Evolutionary conservation across 1,140 invertebrate species (phyloP).

Genomic region (Oscheius sp.): DNA sequence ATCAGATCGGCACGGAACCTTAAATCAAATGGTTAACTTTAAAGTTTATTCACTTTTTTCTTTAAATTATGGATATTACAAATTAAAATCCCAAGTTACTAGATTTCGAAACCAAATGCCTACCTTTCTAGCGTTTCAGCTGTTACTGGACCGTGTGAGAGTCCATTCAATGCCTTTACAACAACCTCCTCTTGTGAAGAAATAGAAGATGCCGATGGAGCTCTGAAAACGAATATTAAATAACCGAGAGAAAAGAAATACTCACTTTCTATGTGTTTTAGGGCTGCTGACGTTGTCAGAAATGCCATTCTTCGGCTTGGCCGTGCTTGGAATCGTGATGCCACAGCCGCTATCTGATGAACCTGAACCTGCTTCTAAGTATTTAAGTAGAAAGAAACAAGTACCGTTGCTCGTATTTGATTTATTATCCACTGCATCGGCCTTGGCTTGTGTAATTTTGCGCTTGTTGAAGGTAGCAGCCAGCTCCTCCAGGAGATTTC

Average conservation of each 20-base stretch:
- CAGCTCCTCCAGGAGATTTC: background rate
- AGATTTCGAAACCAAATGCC: background rate
- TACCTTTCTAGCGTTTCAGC: background rate
- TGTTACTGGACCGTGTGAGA: background rate
- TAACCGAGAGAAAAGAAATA: background rate
- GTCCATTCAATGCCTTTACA: background rate
- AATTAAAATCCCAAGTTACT: too few species aligned
- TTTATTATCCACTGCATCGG: background rate
- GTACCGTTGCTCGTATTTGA: slow-evolving; percentile 12
- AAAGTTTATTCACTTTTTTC: too few species aligned
- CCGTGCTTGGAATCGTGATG: background rate
- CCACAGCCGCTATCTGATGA: slow-evolving; percentile 4
- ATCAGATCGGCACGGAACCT: slow-evolving; percentile 13
- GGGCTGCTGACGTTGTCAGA: background rate
- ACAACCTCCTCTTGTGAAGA: slow-evolving; percentile 4
- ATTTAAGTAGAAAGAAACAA: too few species aligned
- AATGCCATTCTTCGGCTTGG: background rate
- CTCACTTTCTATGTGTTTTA: slow-evolving; percentile 13
- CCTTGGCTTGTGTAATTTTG: slow-evolving; percentile 5
- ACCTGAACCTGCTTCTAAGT: background rate
- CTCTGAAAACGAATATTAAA: background rate
- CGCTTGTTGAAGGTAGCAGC: background rate
- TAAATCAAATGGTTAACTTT: background rate
- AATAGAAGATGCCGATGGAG: slow-evolving; percentile 10
- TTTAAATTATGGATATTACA: too few species aligned